Evolutionary conservation across 2,113 vertebrate genomes (phyloP).

Genomic region (Urocynchramus pylzowi): DNA sequence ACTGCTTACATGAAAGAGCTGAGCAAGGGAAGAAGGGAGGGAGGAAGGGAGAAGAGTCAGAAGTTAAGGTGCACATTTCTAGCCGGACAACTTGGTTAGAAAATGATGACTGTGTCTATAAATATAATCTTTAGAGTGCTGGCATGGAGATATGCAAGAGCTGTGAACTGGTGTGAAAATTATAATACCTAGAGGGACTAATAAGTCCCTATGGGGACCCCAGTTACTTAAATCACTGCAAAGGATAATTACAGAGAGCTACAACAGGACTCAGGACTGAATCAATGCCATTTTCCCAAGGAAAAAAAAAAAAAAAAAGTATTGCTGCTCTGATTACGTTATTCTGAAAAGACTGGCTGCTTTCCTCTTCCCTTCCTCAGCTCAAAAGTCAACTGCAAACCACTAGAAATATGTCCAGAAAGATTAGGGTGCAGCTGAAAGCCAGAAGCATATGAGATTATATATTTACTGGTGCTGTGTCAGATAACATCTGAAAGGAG

Average conservation of each 20-base stretch:
- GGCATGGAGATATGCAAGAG: conserved; percentile 45
- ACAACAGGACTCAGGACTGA: conserved; percentile 12
- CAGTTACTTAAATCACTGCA: conserved; percentile 60
- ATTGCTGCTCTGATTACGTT: conserved; percentile 9
- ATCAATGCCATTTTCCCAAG: conserved; percentile 40
- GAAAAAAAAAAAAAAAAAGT: not conserved
- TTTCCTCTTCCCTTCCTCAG: not conserved
- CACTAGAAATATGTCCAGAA: conserved; percentile 28
- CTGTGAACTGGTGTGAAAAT: conserved; percentile 66
- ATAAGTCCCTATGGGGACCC: conserved; percentile 55
- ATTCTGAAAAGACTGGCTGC: conserved; percentile 3
- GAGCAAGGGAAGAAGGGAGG: not conserved
- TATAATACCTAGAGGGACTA: conserved; percentile 53
- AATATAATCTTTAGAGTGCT: conserved; percentile 42
- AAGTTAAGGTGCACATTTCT: conserved; percentile 18
- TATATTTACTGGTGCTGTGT: conserved; percentile 43
- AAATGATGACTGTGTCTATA: conserved; percentile 41
- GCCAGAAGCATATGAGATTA: conserved; percentile 15
- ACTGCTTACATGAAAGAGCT: conserved; percentile 1
- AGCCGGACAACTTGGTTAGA: conserved; percentile 21
- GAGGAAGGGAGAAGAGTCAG: not conserved
- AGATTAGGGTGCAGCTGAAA: conserved; percentile 7
- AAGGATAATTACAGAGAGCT: conserved; percentile 69
- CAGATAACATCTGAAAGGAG: conserved; percentile 15
- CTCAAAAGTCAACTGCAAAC: conserved; percentile 41